phyloP scores from a whole-genome alignment of 2,113 vertebrate genomes.

The Gobiocypris rarus region DNA sequence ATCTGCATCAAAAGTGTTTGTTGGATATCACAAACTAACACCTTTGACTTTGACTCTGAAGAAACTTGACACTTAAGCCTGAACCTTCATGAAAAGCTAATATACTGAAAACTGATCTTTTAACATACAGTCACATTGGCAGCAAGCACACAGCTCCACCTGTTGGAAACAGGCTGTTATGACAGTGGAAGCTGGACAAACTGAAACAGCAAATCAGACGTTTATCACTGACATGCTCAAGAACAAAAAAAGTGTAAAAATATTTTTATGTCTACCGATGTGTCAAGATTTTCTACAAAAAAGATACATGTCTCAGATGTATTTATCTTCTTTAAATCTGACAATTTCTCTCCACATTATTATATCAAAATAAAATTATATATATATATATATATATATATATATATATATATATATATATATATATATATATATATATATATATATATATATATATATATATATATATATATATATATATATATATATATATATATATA shows the following conservation, averaged over 20 bases:
- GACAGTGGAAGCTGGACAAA: background rate
- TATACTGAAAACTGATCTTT: background rate
- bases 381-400: too few relatives aligned
- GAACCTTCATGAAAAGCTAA: constrained; percentile 8
- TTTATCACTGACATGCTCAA: background rate
- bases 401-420: too few relatives aligned
- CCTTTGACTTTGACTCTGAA: background rate
- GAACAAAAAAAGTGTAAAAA: too few relatives aligned
- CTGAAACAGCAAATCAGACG: background rate
- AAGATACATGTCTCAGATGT: background rate
- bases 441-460: too few relatives aligned
- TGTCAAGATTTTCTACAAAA: background rate
- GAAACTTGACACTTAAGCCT: background rate
- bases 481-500: too few relatives aligned
- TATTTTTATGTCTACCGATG: too few relatives aligned
- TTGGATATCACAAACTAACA: background rate
- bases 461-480: too few relatives aligned
- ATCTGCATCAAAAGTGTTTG: background rate
- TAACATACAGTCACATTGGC: background rate
- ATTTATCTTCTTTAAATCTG: too few relatives aligned
- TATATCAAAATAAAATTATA: too few relatives aligned
- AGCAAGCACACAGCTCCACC: constrained; percentile 45
- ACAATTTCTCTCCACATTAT: too few relatives aligned
- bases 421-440: too few relatives aligned
- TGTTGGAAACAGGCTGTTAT: constrained; percentile 22